Base-by-base conservation (phyloP, 2,797 vertebrate species). In the Xerus rutilus region DNA sequence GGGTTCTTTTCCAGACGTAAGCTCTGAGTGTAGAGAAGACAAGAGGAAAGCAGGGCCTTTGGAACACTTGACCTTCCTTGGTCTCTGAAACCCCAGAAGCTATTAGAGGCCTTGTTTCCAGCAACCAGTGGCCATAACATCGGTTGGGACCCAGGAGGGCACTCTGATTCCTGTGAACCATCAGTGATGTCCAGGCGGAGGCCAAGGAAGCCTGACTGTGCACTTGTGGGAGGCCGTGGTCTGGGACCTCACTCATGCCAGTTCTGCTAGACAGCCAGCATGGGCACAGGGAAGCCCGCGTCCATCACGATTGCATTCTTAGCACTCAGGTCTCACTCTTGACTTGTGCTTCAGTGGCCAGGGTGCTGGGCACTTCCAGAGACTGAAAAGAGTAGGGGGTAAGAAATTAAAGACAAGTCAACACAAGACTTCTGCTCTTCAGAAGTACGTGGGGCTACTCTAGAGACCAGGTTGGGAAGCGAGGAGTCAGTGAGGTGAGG, bases 261-360 rank as follows among this genome's bases (percentile, higher is more conserved):
- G 2, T 21, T 72, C 21, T 23, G 35, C 20, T 25, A 49, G 59
- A 14, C 1, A 5, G 43, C 69, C 35, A 9, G 35, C 5, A 11
- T 1, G 6, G 1, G 1, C 4, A 13, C 0, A 0, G 25, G 72
- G 54, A n/a, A 11, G 35, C 28, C 0, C 39, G 3, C 10, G 49
- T 57, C 35, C 10, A 14, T 8, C 20, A 7, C 1, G 28, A 2
- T 3, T 0, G 1, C 18, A 0, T 59, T 73, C 64, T 76, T 35
- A 30, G 47, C 18, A 8, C 9, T 79, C 72, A 86, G 0, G 21
- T 92, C 64, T n/a, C 86, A 4, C 87, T 69, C 83, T 88, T 79
- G 23, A 39, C 49, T n/a, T 28, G 23, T 18, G 35, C 90, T 47
- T 62, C 57, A 1, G 23, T 49, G 45, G 62, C 1, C 6, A 88